These are phyloP conservation scores for Phaethon lepturus DNA, from an alignment of 2,113 vertebrate genomes.

Conservation along the genomic window DNA sequence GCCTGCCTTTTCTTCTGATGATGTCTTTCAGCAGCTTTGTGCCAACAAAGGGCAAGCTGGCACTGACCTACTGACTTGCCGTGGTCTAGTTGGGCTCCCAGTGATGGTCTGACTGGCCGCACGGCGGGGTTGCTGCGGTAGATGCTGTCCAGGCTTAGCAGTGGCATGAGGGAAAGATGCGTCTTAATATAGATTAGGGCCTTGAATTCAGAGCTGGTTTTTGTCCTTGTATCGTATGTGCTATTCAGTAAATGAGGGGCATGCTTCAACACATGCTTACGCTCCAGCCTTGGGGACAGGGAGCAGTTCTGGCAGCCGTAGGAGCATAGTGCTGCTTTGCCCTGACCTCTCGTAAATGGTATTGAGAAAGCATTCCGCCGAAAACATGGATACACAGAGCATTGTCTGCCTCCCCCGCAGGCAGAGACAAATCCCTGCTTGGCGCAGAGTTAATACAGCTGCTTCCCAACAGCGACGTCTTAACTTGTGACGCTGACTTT, in stretches of 20 bases:
- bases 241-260: not conserved
- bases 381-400: not conserved
- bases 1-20: not conserved
- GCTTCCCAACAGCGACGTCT: not conserved
- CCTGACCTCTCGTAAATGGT: not conserved
- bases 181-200: not conserved
- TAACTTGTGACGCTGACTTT: not conserved
- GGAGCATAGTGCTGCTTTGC: not conserved
- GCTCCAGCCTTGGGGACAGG: not conserved
- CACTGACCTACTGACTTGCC: not conserved
- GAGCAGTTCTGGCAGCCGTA: not conserved
- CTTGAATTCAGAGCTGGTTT: not conserved
- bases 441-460: not conserved
- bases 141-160: not conserved
- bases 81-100: not conserved
- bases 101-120: not conserved
- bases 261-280: rapidly evolving
- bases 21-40: not conserved
- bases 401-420: not conserved
- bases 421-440: not conserved
- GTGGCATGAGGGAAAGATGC: not conserved
- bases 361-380: not conserved
- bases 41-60: not conserved
- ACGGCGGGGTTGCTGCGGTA: not conserved
- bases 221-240: not conserved